Percentiles rank a stretch among this genome's conserved stretches.
These are phyloP conservation scores for Alligator sinensis DNA, from an alignment of 2,113 vertebrate genomes.

Conservation along the genomic window DNA sequence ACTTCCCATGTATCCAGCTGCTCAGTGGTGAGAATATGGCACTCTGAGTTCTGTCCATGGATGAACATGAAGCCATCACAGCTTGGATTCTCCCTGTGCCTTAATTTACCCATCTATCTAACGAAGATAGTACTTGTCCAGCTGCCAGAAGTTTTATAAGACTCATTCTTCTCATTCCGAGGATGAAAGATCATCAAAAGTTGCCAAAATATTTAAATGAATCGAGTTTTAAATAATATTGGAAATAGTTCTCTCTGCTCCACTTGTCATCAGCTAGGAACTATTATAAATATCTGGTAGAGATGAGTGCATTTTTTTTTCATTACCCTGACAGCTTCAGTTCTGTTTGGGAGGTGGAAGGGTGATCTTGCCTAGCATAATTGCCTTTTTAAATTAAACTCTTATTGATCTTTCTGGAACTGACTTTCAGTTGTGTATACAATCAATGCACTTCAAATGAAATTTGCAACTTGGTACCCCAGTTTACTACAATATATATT, in stretches of 20 bases:
- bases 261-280: neutral
- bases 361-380: neutral
- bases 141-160: neutral
- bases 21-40: neutral
- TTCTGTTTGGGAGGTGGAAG: neutral
- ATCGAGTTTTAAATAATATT: neutral
- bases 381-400: neutral
- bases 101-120: neutral
- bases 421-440: neutral
- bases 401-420: neutral
- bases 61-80: fast-evolving
- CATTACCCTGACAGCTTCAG: neutral
- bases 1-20: fast-evolving
- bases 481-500: fast-evolving
- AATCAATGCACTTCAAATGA: neutral
- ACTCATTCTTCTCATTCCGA: neutral
- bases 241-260: neutral
- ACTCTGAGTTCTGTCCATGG: neutral
- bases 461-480: neutral
- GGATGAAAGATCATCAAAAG: neutral
- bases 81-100: neutral
- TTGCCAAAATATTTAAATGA: neutral
- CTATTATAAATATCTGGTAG: neutral
- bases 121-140: fast-evolving
- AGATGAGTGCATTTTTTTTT: neutral